Conservation (phyloP, 2,888 invertebrate genomes). For the Barypeithes pellucidus region DNA sequence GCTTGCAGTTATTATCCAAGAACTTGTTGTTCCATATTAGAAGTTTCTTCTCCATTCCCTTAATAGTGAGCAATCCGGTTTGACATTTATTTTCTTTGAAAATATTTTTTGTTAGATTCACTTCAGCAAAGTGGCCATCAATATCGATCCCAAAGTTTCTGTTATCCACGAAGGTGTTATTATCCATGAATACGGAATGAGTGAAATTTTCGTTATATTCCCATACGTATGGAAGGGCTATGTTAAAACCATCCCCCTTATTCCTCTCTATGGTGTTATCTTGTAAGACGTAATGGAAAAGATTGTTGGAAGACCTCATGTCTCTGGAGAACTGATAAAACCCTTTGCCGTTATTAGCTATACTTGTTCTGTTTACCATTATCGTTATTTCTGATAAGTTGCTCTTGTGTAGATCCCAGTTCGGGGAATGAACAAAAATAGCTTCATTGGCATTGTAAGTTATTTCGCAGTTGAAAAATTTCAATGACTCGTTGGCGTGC, state of each 20-base stretch:
- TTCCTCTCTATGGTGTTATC: conserved; percentile 92
- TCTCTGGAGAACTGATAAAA: conserved; percentile 93
- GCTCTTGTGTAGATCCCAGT: conserved; percentile 88
- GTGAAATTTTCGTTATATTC: conserved; percentile 95
- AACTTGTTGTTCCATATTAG: conserved; percentile 87
- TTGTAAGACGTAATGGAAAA: conserved; percentile 95
- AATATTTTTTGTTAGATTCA: conserved; percentile 89
- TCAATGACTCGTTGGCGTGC: conserved; percentile 90
- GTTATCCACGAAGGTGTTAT: conserved; percentile 92
- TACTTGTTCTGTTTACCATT: conserved; percentile 88
- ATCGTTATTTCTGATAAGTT: conserved; percentile 93
- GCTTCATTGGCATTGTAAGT: conserved; percentile 88
- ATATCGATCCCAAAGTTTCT: conserved; percentile 87
- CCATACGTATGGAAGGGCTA: conserved; percentile 95
- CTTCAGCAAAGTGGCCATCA: conserved; percentile 94
- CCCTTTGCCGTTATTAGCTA: conserved; percentile 91
- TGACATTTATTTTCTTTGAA: conserved; percentile 91
- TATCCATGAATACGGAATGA: conserved; percentile 89
- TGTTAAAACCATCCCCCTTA: conserved; percentile 81
- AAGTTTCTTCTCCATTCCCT: conserved; percentile 98
- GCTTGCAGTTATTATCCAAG: conserved; percentile 84
- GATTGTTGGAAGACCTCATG: conserved; percentile 94
- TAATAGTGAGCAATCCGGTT: conserved; percentile 83
- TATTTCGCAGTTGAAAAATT: conserved; percentile 85
- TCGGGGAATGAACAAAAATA: conserved; percentile 86